Conservation (phyloP, 2,888 invertebrate species). For the Capitulum mitella region DNA sequence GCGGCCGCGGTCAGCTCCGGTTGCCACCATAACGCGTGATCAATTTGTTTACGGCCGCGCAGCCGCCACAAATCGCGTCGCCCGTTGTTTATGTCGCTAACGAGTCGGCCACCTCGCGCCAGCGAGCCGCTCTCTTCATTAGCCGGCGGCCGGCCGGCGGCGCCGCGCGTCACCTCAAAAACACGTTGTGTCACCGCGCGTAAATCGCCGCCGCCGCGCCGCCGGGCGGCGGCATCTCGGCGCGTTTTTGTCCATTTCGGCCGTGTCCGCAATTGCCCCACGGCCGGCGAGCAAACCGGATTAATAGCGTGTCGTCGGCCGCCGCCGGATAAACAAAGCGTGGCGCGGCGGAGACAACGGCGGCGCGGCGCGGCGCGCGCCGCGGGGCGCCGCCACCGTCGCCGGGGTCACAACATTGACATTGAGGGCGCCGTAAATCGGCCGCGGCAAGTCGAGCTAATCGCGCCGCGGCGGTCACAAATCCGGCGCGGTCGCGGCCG, state of each 20-base stretch:
- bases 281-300: not conserved
- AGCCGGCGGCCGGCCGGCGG: not conserved
- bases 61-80: not conserved
- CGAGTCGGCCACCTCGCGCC: not conserved
- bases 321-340: not conserved
- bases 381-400: not conserved
- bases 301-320: not conserved
- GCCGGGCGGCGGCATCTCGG: not conserved
- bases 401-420: not conserved
- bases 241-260: not conserved
- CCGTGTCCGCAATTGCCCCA: not conserved
- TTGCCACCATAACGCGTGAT: not conserved
- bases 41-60: not conserved
- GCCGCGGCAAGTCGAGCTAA: not conserved
- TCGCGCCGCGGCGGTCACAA: not conserved
- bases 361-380: not conserved
- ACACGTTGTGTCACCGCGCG: not conserved
- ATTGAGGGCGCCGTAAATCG: not conserved
- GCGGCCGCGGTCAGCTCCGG: not conserved
- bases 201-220: not conserved
- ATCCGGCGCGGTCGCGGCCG: not conserved
- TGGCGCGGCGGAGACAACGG: not conserved
- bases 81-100: not conserved
- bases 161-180: not conserved
- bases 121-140: not conserved